Evolutionary conservation across 2,113 vertebrate species (phyloP).

Genomic region (Acrocephalus arundinaceus): DNA sequence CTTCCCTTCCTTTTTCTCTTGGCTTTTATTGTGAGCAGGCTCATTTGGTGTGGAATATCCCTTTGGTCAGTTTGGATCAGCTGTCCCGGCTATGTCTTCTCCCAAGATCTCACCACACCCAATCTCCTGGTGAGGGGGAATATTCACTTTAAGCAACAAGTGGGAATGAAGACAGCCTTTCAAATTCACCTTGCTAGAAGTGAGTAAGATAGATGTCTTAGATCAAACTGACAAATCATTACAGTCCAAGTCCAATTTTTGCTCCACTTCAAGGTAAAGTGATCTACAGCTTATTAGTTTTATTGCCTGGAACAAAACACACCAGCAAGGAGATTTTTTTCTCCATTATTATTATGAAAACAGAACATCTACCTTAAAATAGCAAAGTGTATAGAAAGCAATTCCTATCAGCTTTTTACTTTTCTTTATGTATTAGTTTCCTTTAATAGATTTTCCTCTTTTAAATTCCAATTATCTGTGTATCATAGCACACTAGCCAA

Average conservation of each 20-base stretch:
- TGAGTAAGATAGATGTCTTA: background rate
- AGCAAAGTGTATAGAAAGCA: background rate
- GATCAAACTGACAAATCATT: background rate
- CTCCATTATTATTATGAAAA: background rate
- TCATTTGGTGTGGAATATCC: background rate
- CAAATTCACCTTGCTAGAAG: background rate
- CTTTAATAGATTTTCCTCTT: background rate
- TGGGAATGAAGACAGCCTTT: background rate
- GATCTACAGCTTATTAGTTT: background rate
- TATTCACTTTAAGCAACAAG: background rate
- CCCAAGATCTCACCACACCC: background rate
- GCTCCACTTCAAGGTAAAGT: background rate
- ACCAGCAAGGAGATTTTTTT: background rate
- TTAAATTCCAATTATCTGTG: background rate
- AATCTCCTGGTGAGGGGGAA: background rate
- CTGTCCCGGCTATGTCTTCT: background rate
- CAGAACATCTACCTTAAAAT: background rate
- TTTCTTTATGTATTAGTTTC: background rate
- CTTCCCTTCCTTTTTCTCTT: background rate
- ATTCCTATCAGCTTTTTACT: background rate
- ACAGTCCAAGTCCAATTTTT: background rate
- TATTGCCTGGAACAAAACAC: conserved; percentile 7
- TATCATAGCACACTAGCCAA: background rate
- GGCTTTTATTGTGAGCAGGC: background rate
- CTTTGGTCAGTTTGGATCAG: background rate